Conservation (phyloP, 2,113 vertebrate genomes). For the Esox niger region DNA sequence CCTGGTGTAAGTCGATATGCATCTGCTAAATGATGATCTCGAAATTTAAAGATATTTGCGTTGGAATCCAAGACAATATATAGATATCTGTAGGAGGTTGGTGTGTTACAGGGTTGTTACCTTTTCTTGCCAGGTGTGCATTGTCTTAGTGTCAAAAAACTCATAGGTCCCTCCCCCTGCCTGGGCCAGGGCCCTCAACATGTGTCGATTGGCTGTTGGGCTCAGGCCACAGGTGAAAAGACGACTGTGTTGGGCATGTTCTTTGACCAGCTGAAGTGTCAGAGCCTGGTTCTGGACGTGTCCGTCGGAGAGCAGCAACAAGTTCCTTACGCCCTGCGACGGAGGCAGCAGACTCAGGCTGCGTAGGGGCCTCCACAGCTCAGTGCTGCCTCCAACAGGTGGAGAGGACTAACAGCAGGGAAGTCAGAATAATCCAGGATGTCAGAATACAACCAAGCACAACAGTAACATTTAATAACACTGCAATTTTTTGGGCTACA, state of each 20-base stretch:
- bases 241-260: slow-evolving; percentile 73
- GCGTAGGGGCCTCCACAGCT: slow-evolving; percentile 81
- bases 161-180: slow-evolving; percentile 83
- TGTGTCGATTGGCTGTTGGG: slow-evolving; percentile 81
- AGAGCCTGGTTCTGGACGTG: slow-evolving; percentile 79
- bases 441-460: not conserved
- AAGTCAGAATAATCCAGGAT: not conserved
- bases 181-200: slow-evolving; percentile 81
- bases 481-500: too few species aligned
- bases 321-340: slow-evolving; percentile 69
- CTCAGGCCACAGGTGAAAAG: slow-evolving; percentile 85
- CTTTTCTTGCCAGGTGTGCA: slow-evolving; percentile 82
- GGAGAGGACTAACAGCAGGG: slow-evolving; percentile 57
- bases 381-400: slow-evolving; percentile 79
- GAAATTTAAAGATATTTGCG: too few species aligned
- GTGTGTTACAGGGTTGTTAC: slow-evolving; percentile 49
- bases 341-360: slow-evolving; percentile 78
- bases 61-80: not conserved
- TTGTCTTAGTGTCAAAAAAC: slow-evolving; percentile 82
- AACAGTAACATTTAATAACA: too few species aligned
- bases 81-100: not conserved
- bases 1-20: too few species aligned
- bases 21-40: too few species aligned
- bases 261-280: slow-evolving; percentile 74
- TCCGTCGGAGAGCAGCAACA: slow-evolving; percentile 85